Percentiles rank a stretch among this genome's conserved stretches.
Evolutionary conservation across 2,888 invertebrate species (phyloP).

Genomic region (Acronicta psi): DNA sequence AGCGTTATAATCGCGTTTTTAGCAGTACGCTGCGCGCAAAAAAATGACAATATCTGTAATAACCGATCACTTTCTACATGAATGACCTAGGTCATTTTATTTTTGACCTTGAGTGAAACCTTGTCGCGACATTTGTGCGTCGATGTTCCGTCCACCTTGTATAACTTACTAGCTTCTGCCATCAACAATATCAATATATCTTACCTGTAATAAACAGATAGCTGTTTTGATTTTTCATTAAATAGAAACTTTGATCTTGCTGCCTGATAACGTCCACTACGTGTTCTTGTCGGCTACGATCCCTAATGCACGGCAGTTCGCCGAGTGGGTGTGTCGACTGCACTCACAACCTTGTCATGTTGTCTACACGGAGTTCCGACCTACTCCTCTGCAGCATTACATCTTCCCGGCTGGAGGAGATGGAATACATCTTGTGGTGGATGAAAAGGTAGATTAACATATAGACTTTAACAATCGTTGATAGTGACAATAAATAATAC

Average conservation of each 20-base stretch:
- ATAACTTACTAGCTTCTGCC: neutral
- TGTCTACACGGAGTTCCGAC: conserved; percentile 99
- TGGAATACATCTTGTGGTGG: conserved; percentile 98
- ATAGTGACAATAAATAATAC: too few species aligned
- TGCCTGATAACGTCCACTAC: conserved; percentile 99
- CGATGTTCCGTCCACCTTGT: too few species aligned
- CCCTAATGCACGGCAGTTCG: conserved; percentile 99
- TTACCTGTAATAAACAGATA: too few species aligned
- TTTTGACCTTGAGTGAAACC: too few species aligned
- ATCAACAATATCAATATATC: neutral
- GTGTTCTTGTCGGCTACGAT: conserved; percentile 99
- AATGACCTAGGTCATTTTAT: too few species aligned
- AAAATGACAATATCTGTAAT: too few species aligned
- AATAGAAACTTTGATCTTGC: conserved; percentile 97
- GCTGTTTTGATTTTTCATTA: too few species aligned
- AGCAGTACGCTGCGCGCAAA: too few species aligned
- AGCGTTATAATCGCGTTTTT: too few species aligned
- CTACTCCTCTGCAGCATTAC: conserved; percentile 99
- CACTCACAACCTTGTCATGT: conserved; percentile 99
- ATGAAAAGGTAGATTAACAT: conserved; percentile 93
- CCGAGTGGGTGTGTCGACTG: conserved; percentile 97
- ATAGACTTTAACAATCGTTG: too few species aligned
- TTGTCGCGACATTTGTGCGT: too few species aligned
- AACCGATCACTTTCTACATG: too few species aligned
- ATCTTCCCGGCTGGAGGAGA: conserved; percentile 99